Evolutionary conservation across 2,113 vertebrate species (phyloP).

Genomic region (Brevimyrus niger): DNA sequence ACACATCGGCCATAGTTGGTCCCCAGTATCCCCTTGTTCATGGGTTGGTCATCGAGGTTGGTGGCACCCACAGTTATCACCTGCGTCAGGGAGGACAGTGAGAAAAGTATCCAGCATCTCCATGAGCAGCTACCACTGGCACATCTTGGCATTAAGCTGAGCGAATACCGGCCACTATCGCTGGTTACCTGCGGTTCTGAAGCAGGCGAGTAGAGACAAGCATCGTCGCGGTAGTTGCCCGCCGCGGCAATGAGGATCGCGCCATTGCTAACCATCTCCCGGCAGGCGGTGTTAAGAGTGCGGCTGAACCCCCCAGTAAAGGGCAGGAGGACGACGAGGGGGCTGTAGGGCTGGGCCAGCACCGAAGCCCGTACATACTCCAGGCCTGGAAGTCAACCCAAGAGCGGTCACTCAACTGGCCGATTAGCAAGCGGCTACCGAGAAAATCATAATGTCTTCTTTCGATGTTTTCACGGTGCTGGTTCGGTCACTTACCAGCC

Average conservation of each 20-base stretch:
- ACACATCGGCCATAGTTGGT: conserved; percentile 79
- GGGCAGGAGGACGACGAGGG: conserved; percentile 65
- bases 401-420: not conserved
- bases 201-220: conserved; percentile 78
- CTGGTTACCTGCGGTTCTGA: conserved; percentile 70
- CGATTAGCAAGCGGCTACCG: not conserved
- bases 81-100: conserved; percentile 42
- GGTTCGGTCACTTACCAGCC: conserved; percentile 55
- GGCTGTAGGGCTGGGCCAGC: conserved; percentile 30
- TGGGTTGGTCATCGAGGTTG: conserved; percentile 66
- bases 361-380: conserved; percentile 60
- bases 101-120: too few species aligned
- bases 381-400: conserved; percentile 55
- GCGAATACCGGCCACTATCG: not conserved
- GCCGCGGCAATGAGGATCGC: conserved; percentile 67
- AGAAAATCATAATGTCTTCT: too few species aligned
- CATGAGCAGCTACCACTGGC: not conserved
- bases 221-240: conserved; percentile 76
- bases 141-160: not conserved
- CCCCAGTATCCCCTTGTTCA: conserved; percentile 65
- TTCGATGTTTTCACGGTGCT: not conserved
- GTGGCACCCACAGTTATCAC: conserved; percentile 82
- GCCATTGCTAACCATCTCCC: conserved; percentile 47
- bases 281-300: conserved; percentile 64
- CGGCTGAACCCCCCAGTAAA: conserved; percentile 65